These are phyloP conservation scores for Chiroxiphia lanceolata DNA, from an alignment of 2,797 vertebrate species.

Conservation along the genomic window DNA sequence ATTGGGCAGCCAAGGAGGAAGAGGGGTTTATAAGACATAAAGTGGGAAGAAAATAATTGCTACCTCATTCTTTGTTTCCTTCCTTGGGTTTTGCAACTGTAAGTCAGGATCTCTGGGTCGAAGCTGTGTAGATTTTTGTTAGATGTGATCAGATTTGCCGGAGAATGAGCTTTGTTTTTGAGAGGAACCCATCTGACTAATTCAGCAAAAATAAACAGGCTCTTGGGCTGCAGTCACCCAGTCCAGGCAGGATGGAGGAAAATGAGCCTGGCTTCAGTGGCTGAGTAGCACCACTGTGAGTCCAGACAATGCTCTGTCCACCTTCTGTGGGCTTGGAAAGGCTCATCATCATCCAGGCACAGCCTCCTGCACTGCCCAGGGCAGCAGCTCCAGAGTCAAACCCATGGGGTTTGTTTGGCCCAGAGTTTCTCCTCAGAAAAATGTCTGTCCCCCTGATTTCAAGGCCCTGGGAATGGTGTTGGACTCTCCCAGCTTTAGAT, in stretches of 20 bases:
- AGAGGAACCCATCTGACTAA: not conserved
- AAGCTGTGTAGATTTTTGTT: not conserved
- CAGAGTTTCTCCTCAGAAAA: not conserved
- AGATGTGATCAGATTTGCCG: not conserved
- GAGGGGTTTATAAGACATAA: not conserved
- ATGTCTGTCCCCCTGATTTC: not conserved
- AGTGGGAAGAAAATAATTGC: not conserved
- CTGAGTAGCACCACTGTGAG: not conserved
- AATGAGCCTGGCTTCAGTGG: not conserved
- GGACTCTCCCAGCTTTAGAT: not conserved
- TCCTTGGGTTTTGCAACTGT: not conserved
- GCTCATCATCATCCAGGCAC: not conserved
- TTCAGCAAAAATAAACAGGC: not conserved
- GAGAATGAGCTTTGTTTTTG: not conserved
- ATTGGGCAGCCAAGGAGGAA: conserved; percentile 30
- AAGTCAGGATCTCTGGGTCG: not conserved
- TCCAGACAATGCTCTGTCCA: not conserved
- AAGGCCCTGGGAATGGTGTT: not conserved
- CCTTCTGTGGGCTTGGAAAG: not conserved
- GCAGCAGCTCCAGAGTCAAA: not conserved
- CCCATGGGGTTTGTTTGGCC: not conserved
- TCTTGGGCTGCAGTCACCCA: not conserved
- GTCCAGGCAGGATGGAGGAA: not conserved
- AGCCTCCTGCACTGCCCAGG: not conserved
- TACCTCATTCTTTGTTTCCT: not conserved